Conservation (phyloP, 2,888 invertebrate genomes). For the Thelaira solivaga region DNA sequence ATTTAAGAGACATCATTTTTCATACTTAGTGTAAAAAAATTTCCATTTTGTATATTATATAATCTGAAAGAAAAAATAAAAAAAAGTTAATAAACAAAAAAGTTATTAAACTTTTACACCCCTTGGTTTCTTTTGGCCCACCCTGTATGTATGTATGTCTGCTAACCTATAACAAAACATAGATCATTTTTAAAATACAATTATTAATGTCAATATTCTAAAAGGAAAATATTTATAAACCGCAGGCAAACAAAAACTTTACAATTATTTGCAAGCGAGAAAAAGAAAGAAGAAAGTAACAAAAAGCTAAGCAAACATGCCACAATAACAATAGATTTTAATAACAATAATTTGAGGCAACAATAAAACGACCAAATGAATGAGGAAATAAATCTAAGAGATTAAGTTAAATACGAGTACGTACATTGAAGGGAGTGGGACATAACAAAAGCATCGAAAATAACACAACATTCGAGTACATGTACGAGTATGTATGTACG, state of each 20-base stretch:
- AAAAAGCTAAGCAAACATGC: conserved; percentile 5
- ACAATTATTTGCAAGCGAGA: conserved; percentile 2
- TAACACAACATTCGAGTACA: no score
- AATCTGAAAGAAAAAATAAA: no score
- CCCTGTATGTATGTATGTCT: no score
- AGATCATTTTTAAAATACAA: conserved; percentile 30
- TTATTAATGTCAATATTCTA: conserved; percentile 17
- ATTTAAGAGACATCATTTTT: no score
- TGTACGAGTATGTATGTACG: no score
- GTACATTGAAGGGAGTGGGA: not conserved
- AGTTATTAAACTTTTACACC: no score
- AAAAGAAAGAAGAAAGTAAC: not conserved
- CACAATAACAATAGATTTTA: conserved; percentile 30
- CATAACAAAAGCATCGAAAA: no score
- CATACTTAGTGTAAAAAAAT: no score
- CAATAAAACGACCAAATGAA: not conserved
- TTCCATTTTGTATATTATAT: no score
- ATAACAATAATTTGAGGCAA: conserved; percentile 2
- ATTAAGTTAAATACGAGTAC: no score
- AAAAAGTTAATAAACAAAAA: no score
- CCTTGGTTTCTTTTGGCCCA: no score
- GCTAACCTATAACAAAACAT: conserved; percentile 17
- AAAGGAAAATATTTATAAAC: conserved; percentile 5
- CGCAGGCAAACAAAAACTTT: conserved; percentile 15
- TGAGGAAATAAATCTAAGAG: not conserved